Conservation (phyloP, 2,888 invertebrate species). For the Drosophila nigritarsus region DNA sequence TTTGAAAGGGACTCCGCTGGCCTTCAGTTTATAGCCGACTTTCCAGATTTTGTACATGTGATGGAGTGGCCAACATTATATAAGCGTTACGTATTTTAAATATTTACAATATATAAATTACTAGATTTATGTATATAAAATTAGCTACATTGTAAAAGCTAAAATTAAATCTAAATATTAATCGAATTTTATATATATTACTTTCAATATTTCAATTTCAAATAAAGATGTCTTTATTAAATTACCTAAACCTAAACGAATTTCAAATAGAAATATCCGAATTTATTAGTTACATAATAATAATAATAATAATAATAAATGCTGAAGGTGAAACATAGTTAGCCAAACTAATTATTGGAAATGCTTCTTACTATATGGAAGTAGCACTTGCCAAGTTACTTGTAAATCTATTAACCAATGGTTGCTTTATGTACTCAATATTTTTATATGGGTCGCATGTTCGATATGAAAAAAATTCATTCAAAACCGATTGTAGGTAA, state of each 20-base stretch:
- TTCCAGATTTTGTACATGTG: slow-evolving; percentile 86
- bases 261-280: neutral
- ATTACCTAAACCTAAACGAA: neutral
- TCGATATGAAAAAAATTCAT: slow-evolving; percentile 5
- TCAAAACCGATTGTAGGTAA: neutral
- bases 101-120: neutral
- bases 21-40: slow-evolving; percentile 84
- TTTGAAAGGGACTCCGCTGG: slow-evolving; percentile 85
- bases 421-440: neutral
- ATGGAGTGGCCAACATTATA: slow-evolving; percentile 86
- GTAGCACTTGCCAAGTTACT: neutral
- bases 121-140: neutral
- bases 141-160: neutral
- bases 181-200: neutral
- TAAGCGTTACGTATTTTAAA: slow-evolving; percentile 81
- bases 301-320: too few species aligned
- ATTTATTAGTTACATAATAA: neutral
- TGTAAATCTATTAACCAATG: neutral
- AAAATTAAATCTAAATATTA: neutral
- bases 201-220: too few species aligned
- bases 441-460: neutral
- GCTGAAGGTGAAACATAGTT: neutral
- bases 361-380: neutral
- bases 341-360: neutral
- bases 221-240: neutral